Evolutionary conservation across 2,113 vertebrate species (phyloP).

Genomic region (Cairina moschata): DNA sequence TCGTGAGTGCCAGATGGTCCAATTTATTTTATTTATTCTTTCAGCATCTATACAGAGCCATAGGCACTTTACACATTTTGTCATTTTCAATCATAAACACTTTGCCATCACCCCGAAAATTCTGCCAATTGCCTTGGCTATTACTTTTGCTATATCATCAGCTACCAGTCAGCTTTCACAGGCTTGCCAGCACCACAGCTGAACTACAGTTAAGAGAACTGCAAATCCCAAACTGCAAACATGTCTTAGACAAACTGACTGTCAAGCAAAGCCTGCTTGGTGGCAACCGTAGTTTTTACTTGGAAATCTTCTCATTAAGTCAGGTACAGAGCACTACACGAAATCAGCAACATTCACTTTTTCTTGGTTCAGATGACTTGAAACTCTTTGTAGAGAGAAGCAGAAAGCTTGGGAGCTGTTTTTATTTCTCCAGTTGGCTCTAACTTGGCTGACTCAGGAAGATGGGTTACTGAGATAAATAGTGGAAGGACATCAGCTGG

Average conservation of each 20-base stretch:
- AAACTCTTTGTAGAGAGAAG: background rate
- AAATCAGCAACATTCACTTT: background rate
- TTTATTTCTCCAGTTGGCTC: background rate
- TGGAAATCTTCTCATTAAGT: background rate
- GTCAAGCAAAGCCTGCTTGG: background rate
- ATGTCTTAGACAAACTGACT: background rate
- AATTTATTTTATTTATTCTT: conserved; percentile 40
- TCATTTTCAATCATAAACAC: background rate
- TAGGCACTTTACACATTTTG: background rate
- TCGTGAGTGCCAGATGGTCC: conserved; percentile 35
- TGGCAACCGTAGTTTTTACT: background rate
- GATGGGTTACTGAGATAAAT: background rate
- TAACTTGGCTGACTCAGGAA: background rate
- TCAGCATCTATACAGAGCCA: background rate
- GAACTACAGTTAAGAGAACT: background rate
- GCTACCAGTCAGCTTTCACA: background rate
- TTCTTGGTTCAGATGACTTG: background rate
- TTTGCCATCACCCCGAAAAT: background rate
- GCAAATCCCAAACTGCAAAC: background rate
- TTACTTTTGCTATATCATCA: background rate
- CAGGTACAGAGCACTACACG: background rate
- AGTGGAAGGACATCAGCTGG: background rate
- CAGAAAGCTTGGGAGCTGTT: background rate
- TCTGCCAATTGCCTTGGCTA: background rate
- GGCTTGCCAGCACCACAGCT: background rate